A percentile compares a stretch with the other conserved stretches of the same genome.
Evolutionary conservation across 1,140 invertebrate genomes (phyloP).

Genomic region (Limonius californicus): DNA sequence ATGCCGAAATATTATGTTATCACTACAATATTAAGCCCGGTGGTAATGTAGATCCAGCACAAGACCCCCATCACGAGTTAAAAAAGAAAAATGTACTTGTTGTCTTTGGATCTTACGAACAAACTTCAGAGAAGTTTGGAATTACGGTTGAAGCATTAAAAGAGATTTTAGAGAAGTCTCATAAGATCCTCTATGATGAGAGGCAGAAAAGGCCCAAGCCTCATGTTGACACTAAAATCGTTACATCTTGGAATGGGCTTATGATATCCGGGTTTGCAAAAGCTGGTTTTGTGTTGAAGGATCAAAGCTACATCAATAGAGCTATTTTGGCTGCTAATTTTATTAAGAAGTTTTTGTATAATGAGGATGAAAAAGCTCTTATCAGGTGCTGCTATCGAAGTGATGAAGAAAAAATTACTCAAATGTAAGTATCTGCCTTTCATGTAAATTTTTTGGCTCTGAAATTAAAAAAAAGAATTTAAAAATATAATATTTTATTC

Average conservation of each 20-base stretch:
- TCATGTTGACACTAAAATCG: slow-evolving; percentile 87
- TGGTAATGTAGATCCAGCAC: slow-evolving; percentile 75
- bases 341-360: slow-evolving; percentile 70
- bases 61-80: slow-evolving; percentile 88
- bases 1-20: slow-evolving; percentile 70
- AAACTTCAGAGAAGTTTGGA: slow-evolving; percentile 70
- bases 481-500: too few relatives aligned
- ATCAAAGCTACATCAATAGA: slow-evolving; percentile 64
- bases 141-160: slow-evolving; percentile 58
- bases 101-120: slow-evolving; percentile 61
- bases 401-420: slow-evolving; percentile 54
- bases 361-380: slow-evolving; percentile 60
- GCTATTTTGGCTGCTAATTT: slow-evolving; percentile 77
- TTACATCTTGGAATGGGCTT: slow-evolving; percentile 91
- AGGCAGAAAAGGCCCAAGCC: slow-evolving; percentile 76
- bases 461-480: too few relatives aligned
- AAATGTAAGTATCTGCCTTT: slow-evolving; percentile 51
- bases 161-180: slow-evolving; percentile 61
- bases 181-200: slow-evolving; percentile 64
- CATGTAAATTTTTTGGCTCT: too few relatives aligned
- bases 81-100: slow-evolving; percentile 83
- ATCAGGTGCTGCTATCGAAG: slow-evolving; percentile 80
- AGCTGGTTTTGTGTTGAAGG: slow-evolving; percentile 67
- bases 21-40: slow-evolving; percentile 72
- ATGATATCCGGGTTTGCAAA: slow-evolving; percentile 81